phyloP scores from a whole-genome alignment of 2,797 vertebrate species.

The Chelidonichthys spinosus region DNA sequence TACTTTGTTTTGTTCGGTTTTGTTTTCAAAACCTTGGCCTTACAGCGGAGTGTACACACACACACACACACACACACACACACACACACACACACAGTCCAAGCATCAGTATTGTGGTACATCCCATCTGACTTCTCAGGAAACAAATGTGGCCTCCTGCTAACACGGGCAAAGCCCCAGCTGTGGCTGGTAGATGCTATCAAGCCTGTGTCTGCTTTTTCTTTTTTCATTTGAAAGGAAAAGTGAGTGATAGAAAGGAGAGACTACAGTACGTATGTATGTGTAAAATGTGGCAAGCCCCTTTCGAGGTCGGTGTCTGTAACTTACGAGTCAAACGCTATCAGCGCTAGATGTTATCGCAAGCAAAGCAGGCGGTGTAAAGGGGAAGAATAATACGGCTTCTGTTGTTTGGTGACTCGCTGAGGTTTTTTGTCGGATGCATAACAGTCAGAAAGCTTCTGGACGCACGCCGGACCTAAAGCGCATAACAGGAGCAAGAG shows the following conservation, averaged over 20 bases:
- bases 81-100: constrained; percentile 54
- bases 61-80: constrained; percentile 7
- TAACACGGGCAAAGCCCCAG: constrained; percentile 67
- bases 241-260: constrained; percentile 55
- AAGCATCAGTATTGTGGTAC: constrained; percentile 82
- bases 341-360: constrained; percentile 69
- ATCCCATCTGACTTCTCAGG: constrained; percentile 86
- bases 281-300: constrained; percentile 54
- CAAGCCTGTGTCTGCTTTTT: constrained; percentile 72
- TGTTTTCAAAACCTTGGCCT: constrained; percentile 18
- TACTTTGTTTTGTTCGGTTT: constrained; percentile 71
- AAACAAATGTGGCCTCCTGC: constrained; percentile 86
- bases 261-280: constrained; percentile 35
- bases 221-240: constrained; percentile 57
- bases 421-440: constrained; percentile 67
- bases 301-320: constrained; percentile 67
- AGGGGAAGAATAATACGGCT: constrained; percentile 69
- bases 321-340: constrained; percentile 66
- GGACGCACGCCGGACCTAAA: constrained; percentile 81
- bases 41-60: constrained; percentile 22
- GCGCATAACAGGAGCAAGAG: constrained; percentile 77
- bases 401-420: constrained; percentile 62
- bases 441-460: constrained; percentile 72
- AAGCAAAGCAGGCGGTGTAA: constrained; percentile 53
- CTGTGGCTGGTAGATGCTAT: constrained; percentile 88